phyloP scores from a whole-genome alignment of 1,140 invertebrate genomes.

The Caenorhabditis remanei region DNA sequence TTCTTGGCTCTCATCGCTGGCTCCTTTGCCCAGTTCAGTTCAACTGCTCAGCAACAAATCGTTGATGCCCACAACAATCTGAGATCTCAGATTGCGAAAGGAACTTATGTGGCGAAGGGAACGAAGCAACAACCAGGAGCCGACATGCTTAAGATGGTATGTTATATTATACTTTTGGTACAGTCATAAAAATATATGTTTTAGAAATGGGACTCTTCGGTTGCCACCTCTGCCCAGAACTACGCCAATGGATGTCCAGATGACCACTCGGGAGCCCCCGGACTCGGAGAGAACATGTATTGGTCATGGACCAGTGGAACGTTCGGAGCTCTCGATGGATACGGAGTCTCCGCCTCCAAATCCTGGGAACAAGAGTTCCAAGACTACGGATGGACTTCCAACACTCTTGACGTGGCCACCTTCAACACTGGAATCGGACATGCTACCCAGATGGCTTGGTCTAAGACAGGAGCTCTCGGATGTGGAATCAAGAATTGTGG shows the following conservation, averaged over 20 bases:
- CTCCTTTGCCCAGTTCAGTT: constrained; percentile 4
- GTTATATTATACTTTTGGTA: not conserved
- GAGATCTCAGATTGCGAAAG: constrained; percentile 49
- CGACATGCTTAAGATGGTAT: constrained; percentile 38
- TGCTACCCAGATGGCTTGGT: constrained; percentile 61
- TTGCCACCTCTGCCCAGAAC: constrained; percentile 40
- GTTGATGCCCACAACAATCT: constrained; percentile 51
- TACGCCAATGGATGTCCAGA: constrained; percentile 30
- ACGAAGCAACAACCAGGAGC: not conserved
- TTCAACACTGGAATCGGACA: constrained; percentile 56
- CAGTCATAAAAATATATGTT: not conserved
- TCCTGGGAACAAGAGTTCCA: constrained; percentile 58
- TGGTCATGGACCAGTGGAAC: constrained; percentile 1
- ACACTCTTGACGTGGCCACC: not conserved
- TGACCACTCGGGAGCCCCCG: not conserved
- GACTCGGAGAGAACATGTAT: constrained; percentile 56
- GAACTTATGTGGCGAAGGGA: constrained; percentile 7
- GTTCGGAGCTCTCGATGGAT: not conserved
- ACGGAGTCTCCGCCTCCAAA: constrained; percentile 30
- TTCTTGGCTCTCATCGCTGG: not conserved
- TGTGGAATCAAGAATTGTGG: constrained; percentile 50
- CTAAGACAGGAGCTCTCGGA: not conserved
- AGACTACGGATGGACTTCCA: constrained; percentile 53
- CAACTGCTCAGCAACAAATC: constrained; percentile 1
- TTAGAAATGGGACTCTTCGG: constrained; percentile 18